These are phyloP conservation scores for Physeter macrocephalus DNA, from an alignment of 2,113 vertebrate species.

Conservation along the genomic window DNA sequence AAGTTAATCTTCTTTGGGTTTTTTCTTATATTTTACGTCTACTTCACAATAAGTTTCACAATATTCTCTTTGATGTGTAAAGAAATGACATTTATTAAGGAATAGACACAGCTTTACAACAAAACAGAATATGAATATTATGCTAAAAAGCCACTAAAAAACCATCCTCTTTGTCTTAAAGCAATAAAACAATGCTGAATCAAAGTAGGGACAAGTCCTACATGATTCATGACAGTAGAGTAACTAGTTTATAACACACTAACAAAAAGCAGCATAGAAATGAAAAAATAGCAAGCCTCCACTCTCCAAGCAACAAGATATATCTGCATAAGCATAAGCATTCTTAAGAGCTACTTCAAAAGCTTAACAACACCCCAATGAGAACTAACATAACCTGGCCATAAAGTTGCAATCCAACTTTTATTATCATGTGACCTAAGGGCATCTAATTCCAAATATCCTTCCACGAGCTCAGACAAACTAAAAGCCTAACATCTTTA, in stretches of 20 bases:
- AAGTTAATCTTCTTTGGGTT: neutral
- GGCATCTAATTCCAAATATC: neutral
- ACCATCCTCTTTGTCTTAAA: neutral
- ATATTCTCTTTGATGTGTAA: neutral
- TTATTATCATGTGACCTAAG: neutral
- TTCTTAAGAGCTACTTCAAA: neutral
- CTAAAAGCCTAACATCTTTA: neutral
- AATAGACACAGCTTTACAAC: neutral
- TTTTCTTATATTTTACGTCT: neutral
- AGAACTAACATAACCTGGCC: neutral
- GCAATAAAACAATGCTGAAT: neutral
- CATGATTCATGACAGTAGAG: constrained; percentile 24
- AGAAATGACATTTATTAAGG: neutral
- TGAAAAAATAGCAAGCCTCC: neutral
- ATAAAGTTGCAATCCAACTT: neutral
- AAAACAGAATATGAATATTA: neutral
- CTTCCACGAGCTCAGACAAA: neutral
- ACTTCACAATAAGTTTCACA: neutral
- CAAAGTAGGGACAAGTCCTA: neutral
- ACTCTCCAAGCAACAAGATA: neutral
- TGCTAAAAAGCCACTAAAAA: neutral
- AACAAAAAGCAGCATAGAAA: constrained; percentile 11
- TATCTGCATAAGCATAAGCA: neutral
- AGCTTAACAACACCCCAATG: neutral
- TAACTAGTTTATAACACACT: neutral